Base-by-base conservation (phyloP, 2,888 invertebrate genomes). In the Plemyria rubiginata region DNA sequence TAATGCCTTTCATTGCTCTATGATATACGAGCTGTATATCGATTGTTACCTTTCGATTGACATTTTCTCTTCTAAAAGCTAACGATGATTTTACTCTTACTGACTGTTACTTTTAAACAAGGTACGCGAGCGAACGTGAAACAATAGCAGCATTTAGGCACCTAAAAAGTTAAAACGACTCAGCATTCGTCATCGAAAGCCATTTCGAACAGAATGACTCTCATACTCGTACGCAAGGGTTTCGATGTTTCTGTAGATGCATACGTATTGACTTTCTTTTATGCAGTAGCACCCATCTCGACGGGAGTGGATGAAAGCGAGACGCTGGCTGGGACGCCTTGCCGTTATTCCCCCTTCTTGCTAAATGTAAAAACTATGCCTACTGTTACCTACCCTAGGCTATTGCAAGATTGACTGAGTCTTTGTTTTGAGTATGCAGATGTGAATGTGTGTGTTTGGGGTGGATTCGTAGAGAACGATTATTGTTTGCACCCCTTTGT, bases 111-210 rank as follows among this genome's bases (percentile, higher is more conserved):
- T 46, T 72, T 46, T 46, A 54, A 57, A 53, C 61, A 51, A 73
- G 75, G 80, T 77, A 70, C 72, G 74, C 71, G 73, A 77, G 71
- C 76, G 79, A 74, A 78, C 76, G 68, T 70, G 80, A 84, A 90
- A 92, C 91, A 92, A 92, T 87, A 80, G 89, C 76, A 78, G 81
- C 90, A 88, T 90, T 92, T 87, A 88, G 86, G 78, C 79, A 72
- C 81, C 87, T 87, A 88, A 90, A 88, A 90, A 86, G 82, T 82
- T 60, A 83, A 86, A 88, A 85, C 83, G 79, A 80, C 83, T 87
- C 82, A 78, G 81, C 85, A 86, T 84, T 88, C 86, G 86, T 90
- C 90, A 92, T 92, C 90, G 91, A 92, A 90, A 90, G 85, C 87
- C 83, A 86, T 90, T 91, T 80, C 82, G 85, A 87, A 85, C 80